phyloP scores from a whole-genome alignment of 2,797 vertebrate genomes.

The Euthynnus affinis region DNA sequence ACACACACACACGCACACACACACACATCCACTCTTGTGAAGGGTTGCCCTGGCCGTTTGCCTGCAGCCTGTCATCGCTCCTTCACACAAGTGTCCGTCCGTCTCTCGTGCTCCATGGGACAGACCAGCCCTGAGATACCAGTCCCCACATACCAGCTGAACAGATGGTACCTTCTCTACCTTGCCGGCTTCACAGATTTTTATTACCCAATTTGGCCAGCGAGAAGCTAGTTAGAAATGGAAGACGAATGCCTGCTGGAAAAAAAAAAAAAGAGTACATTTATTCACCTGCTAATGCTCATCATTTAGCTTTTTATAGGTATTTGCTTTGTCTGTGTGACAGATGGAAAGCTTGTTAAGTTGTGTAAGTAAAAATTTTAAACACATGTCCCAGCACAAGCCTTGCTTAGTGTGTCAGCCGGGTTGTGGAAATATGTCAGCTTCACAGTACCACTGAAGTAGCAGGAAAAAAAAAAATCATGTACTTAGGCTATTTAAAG shows the following conservation, averaged over 20 bases:
- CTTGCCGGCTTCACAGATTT: conserved; percentile 48
- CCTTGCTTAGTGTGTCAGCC: not conserved
- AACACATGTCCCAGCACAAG: conserved; percentile 7
- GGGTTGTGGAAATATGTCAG: conserved; percentile 13
- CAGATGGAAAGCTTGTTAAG: conserved; percentile 61
- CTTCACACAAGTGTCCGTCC: conserved; percentile 36
- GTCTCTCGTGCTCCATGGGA: conserved; percentile 10
- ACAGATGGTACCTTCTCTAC: conserved; percentile 60
- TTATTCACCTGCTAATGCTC: conserved; percentile 59
- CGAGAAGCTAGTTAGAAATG: conserved; percentile 23
- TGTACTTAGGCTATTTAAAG: conserved; percentile 37
- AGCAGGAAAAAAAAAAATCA: conserved; percentile 5
- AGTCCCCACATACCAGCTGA: conserved; percentile 36
- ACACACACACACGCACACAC: not conserved
- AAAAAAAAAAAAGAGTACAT: conserved; percentile 44
- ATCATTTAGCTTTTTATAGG: conserved; percentile 63
- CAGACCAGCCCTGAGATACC: conserved; percentile 26
- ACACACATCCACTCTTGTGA: conserved; percentile 39
- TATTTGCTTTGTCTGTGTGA: conserved; percentile 54
- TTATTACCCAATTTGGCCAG: conserved; percentile 61
- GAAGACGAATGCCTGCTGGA: conserved; percentile 11
- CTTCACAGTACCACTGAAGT: conserved; percentile 13
- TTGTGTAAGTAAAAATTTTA: conserved; percentile 30
- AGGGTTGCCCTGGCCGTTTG: conserved; percentile 58
- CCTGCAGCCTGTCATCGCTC: conserved; percentile 51